phyloP scores from a whole-genome alignment of 2,888 invertebrate species.

The Uloborus plumipes region DNA sequence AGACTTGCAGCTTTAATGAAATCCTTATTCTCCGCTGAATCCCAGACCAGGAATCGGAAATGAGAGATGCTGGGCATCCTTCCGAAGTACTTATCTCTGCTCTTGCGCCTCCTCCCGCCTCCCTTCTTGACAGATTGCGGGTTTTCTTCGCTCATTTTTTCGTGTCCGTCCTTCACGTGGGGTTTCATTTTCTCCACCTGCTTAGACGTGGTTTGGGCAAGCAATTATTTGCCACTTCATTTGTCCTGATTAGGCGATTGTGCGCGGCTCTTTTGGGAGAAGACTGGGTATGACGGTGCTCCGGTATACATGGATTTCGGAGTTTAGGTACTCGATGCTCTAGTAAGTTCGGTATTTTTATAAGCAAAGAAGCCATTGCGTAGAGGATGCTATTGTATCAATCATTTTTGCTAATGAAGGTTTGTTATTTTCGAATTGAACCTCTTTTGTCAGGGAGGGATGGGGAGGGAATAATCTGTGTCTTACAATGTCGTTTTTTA shows the following conservation, averaged over 20 bases:
- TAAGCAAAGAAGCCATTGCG: too few species aligned
- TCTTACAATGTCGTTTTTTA: too few species aligned
- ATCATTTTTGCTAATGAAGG: too few species aligned
- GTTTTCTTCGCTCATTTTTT: neutral
- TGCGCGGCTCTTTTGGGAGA: neutral
- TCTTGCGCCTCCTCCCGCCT: neutral
- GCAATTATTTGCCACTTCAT: neutral
- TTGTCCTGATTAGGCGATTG: conserved; percentile 17
- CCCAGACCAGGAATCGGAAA: neutral
- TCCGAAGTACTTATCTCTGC: conserved; percentile 1
- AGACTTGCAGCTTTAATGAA: too few species aligned
- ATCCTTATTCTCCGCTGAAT: neutral
- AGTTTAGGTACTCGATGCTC: too few species aligned
- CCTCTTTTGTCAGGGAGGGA: too few species aligned
- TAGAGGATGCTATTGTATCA: too few species aligned
- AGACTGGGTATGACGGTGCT: neutral
- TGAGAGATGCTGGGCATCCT: conserved; percentile 3
- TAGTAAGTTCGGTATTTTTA: too few species aligned
- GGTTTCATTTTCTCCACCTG: neutral
- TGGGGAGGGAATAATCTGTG: too few species aligned
- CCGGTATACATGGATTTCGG: too few species aligned
- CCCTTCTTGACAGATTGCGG: conserved; percentile 1
- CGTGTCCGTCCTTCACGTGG: too few species aligned
- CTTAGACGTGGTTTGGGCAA: conserved; percentile 3
- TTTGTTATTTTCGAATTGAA: too few species aligned